phyloP scores from a whole-genome alignment of 2,113 vertebrate species.

The Hippolais icterina region DNA sequence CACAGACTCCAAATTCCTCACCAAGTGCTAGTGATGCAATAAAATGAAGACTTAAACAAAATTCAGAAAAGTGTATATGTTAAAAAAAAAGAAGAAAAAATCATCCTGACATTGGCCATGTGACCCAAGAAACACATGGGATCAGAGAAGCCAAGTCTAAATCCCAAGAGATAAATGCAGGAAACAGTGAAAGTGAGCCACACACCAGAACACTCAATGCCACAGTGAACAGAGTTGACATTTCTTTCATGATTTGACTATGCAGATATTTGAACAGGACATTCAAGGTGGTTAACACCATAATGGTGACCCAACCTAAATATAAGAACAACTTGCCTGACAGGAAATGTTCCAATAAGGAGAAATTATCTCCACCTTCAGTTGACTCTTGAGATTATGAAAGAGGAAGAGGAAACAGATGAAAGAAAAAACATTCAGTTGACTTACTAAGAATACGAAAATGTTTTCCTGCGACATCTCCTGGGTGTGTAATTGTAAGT shows the following conservation, averaged over 20 bases:
- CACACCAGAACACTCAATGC: not conserved
- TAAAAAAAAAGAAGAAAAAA: not conserved
- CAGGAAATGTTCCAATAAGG: conserved; percentile 31
- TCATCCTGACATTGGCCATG: not conserved
- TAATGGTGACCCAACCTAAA: not conserved
- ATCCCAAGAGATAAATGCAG: not conserved
- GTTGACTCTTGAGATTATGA: conserved; percentile 17
- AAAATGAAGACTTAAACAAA: not conserved
- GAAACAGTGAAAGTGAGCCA: not conserved
- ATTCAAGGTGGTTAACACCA: not conserved
- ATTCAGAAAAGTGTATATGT: not conserved
- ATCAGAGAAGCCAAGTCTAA: not conserved
- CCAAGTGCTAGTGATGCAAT: not conserved
- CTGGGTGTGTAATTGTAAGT: not conserved
- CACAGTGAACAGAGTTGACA: not conserved
- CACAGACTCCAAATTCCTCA: not conserved
- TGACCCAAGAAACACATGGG: not conserved
- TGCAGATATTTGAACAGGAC: not conserved
- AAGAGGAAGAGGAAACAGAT: not conserved
- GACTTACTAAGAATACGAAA: not conserved
- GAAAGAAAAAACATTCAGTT: not conserved
- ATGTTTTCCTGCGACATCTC: not conserved
- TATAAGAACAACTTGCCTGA: conserved; percentile 31
- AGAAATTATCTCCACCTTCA: conserved; percentile 29
- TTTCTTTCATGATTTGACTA: not conserved